Conservation (phyloP, 2,888 invertebrate genomes). For the Acanthosepion lycidas region DNA sequence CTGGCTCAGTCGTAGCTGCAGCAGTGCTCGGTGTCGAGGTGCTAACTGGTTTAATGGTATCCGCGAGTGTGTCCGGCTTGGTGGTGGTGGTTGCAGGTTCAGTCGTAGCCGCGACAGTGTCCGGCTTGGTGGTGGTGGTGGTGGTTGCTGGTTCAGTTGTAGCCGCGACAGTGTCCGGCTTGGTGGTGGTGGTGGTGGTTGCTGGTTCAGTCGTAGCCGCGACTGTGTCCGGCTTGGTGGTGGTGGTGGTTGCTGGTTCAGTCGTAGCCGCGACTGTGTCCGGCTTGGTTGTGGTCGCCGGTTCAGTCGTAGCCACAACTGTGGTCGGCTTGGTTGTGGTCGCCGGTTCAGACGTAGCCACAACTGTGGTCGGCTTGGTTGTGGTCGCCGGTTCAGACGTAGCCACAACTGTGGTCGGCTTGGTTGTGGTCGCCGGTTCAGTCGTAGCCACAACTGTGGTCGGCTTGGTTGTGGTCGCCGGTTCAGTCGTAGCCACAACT, state of each 20-base stretch:
- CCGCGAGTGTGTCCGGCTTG: background rate
- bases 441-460: background rate
- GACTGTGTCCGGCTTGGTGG: background rate
- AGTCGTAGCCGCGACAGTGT: background rate
- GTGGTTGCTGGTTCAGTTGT: background rate
- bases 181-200: background rate
- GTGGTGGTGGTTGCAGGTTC: background rate
- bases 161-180: background rate
- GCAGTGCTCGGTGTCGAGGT: background rate
- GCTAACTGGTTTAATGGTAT: background rate
- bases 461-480: background rate
- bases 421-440: background rate
- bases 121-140: too few species aligned
- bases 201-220: background rate
- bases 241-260: background rate
- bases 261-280: background rate
- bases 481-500: background rate
- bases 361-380: too few species aligned
- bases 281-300: background rate
- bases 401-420: accelerated
- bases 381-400: too few species aligned
- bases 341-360: background rate
- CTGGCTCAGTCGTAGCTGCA: background rate
- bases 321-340: background rate
- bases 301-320: background rate